These are phyloP conservation scores for Diogma glabrata DNA, from an alignment of 2,888 invertebrate genomes.

Conservation along the genomic window DNA sequence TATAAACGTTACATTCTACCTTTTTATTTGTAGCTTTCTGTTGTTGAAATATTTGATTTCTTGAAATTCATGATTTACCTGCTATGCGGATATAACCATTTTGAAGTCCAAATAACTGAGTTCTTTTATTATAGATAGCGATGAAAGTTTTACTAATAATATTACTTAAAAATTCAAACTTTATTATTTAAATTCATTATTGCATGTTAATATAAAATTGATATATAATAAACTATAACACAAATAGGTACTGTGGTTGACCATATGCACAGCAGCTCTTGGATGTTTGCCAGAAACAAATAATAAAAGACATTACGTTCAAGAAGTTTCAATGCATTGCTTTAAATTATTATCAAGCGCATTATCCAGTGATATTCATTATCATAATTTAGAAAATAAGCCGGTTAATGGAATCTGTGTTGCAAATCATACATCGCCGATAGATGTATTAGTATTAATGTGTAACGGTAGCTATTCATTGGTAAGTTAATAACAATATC, in stretches of 20 bases:
- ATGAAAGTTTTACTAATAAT: too few species aligned
- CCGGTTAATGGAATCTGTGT: conserved; percentile 85
- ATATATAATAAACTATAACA: conserved; percentile 29
- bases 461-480: conserved; percentile 95
- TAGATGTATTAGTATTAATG: conserved; percentile 93
- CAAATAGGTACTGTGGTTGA: conserved; percentile 73
- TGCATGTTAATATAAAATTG: too few species aligned
- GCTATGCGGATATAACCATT: too few species aligned
- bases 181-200: too few species aligned
- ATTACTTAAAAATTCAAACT: too few species aligned
- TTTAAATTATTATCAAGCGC: conserved; percentile 88
- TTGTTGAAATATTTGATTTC: too few species aligned
- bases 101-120: too few species aligned
- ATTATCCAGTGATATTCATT: conserved; percentile 77
- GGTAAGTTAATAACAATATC: too few species aligned
- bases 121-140: too few species aligned
- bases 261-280: conserved; percentile 73
- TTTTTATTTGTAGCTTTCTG: too few species aligned
- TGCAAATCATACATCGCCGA: conserved; percentile 98
- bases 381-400: conserved; percentile 76
- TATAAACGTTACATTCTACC: too few species aligned
- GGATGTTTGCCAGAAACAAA: conserved; percentile 70
- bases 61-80: too few species aligned
- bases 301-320: conserved; percentile 69
- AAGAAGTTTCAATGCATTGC: conserved; percentile 72